Evolutionary conservation across 2,797 vertebrate genomes (phyloP).

Genomic region (Lagodon rhomboides): DNA sequence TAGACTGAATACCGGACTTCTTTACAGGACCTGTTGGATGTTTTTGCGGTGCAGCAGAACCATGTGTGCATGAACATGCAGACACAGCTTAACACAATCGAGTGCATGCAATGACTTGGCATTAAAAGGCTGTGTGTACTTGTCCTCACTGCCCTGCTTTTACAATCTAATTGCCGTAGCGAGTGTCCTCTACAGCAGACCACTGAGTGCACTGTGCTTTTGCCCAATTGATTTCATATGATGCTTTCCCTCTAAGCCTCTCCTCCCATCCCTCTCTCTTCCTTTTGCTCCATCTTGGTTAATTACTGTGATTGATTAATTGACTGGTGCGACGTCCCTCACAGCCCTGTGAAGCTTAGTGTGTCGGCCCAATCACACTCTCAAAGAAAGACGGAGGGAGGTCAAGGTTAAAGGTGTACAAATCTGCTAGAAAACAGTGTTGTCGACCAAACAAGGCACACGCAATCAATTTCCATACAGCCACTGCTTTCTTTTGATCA

Average conservation of each 20-base stretch:
- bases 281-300: constrained; percentile 51
- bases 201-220: constrained; percentile 42
- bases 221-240: constrained; percentile 50
- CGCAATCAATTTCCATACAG: constrained; percentile 41
- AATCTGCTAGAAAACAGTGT: constrained; percentile 36
- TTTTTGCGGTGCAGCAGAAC: constrained; percentile 8
- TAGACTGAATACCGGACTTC: neutral
- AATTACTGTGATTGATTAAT: constrained; percentile 76
- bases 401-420: constrained; percentile 47
- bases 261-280: constrained; percentile 21
- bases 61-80: neutral
- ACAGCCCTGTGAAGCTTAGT: constrained; percentile 28
- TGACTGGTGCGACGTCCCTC: constrained; percentile 41
- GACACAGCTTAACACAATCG: constrained; percentile 35
- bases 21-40: constrained; percentile 10
- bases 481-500: constrained; percentile 56
- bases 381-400: constrained; percentile 30
- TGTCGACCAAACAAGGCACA: constrained; percentile 27
- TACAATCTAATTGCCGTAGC: constrained; percentile 46
- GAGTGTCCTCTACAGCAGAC: constrained; percentile 50
- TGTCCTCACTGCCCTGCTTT: constrained; percentile 49
- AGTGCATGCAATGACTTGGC: constrained; percentile 29
- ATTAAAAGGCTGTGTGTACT: constrained; percentile 31
- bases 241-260: constrained; percentile 41
- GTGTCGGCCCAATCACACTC: constrained; percentile 22